A percentile compares a stretch with the other conserved stretches of the same genome.
Conservation (phyloP, 2,113 vertebrate genomes). For the Mustelus asterias region DNA sequence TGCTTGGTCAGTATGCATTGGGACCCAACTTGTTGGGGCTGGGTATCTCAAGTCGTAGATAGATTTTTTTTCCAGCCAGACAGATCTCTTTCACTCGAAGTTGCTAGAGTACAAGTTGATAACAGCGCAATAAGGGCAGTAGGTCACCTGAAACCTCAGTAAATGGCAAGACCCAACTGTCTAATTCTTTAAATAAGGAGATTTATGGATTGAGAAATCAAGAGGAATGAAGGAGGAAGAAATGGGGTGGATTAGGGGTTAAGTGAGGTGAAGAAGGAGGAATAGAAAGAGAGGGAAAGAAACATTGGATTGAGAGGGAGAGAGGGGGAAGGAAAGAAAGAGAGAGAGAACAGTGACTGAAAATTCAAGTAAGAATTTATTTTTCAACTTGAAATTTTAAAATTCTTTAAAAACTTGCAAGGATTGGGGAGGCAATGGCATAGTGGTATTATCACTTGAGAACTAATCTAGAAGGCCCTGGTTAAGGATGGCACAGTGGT, state of each 20-base stretch:
- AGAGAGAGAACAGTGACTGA: not conserved
- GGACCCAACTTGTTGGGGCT: fast-evolving
- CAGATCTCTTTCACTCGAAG: too few relatives aligned
- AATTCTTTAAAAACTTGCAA: too few relatives aligned
- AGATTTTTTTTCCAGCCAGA: not conserved
- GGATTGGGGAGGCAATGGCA: too few relatives aligned
- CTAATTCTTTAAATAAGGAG: not conserved
- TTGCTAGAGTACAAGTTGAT: too few relatives aligned
- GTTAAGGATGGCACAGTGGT: too few relatives aligned
- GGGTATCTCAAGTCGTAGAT: not conserved
- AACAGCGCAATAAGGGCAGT: not conserved
- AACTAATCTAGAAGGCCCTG: too few relatives aligned
- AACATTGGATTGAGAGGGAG: not conserved
- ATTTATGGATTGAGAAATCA: not conserved
- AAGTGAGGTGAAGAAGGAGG: not conserved
- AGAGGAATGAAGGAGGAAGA: not conserved
- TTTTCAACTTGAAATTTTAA: too few relatives aligned
- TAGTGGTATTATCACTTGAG: too few relatives aligned
- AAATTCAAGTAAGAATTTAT: too few relatives aligned
- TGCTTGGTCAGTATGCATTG: not conserved
- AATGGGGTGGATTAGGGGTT: not conserved
- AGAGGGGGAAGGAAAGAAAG: not conserved
- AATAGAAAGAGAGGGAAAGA: not conserved
- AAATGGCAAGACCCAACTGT: not conserved
- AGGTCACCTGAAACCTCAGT: not conserved